Percentiles rank a stretch among this genome's conserved stretches.
These are phyloP conservation scores for Gambusia affinis DNA, from an alignment of 2,113 vertebrate genomes.

Conservation along the genomic window DNA sequence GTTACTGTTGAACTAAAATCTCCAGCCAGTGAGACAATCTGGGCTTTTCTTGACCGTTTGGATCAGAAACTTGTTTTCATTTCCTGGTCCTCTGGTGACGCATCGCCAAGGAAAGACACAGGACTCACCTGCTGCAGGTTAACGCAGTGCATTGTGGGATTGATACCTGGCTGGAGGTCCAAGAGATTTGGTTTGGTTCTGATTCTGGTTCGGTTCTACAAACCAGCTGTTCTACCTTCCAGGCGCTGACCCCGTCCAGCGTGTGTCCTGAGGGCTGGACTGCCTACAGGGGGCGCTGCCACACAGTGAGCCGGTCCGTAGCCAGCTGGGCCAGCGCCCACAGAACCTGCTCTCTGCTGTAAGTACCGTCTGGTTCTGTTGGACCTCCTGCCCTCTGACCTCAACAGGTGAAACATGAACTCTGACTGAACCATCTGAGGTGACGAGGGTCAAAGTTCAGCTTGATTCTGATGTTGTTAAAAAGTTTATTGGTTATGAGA, in stretches of 20 bases:
- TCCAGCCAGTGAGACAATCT: no score
- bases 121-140: no score
- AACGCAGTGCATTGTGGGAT: no score
- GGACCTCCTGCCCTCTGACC: not conserved
- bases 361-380: constrained; percentile 3
- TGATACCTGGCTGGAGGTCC: no score
- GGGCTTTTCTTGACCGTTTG: no score
- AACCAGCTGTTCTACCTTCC: not conserved
- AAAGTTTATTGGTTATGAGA: no score
- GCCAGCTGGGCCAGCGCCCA: constrained; percentile 75
- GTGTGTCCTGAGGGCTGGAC: constrained; percentile 69
- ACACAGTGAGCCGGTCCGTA: constrained; percentile 64
- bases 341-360: constrained; percentile 71
- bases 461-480: not conserved
- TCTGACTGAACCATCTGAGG: not conserved
- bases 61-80: no score
- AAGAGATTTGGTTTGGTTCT: no score
- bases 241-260: constrained; percentile 35
- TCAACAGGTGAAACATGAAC: not conserved
- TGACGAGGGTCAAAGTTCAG: not conserved
- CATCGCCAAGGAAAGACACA: no score
- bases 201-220: no score
- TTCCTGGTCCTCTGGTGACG: no score
- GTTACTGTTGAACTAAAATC: no score
- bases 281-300: constrained; percentile 66